A percentile compares a stretch with the other conserved stretches of the same genome.
Evolutionary conservation across 1,140 invertebrate species (phyloP).

Genomic region (Drosophila bipectinata): DNA sequence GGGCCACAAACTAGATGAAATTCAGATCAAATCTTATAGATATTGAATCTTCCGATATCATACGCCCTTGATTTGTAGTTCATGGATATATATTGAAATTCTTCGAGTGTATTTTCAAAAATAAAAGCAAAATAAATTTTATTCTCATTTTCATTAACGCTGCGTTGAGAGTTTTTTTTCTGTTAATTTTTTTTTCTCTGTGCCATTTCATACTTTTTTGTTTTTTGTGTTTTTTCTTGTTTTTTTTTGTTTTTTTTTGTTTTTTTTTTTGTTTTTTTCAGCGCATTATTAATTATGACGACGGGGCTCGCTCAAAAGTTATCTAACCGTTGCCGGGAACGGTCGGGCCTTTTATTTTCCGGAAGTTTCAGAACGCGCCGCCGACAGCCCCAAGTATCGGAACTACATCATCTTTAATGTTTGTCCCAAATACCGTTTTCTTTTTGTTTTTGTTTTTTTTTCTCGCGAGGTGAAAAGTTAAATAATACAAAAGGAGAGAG

Average conservation of each 20-base stretch:
- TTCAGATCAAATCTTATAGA: no score
- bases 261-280: constrained; percentile 50
- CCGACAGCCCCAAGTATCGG: background rate
- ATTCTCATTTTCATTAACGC: constrained; percentile 53
- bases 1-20: no score
- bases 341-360: constrained; percentile 1
- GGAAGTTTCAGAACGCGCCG: constrained; percentile 5
- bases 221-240: background rate
- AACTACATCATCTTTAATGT: background rate
- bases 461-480: constrained; percentile 28
- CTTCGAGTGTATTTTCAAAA: constrained; percentile 3
- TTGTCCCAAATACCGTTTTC: no score
- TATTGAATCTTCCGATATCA: no score
- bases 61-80: background rate
- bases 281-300: constrained; percentile 79
- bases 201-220: constrained; percentile 36
- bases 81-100: no score
- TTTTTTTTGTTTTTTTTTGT: background rate
- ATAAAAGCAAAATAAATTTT: constrained; percentile 25
- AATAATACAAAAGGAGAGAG: constrained; percentile 21
- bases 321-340: constrained; percentile 72
- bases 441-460: background rate
- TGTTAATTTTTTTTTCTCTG: constrained; percentile 35
- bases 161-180: constrained; percentile 47
- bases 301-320: constrained; percentile 68